Evolutionary conservation across 1,140 invertebrate species (phyloP).

Genomic region (Cotesia vestalis): DNA sequence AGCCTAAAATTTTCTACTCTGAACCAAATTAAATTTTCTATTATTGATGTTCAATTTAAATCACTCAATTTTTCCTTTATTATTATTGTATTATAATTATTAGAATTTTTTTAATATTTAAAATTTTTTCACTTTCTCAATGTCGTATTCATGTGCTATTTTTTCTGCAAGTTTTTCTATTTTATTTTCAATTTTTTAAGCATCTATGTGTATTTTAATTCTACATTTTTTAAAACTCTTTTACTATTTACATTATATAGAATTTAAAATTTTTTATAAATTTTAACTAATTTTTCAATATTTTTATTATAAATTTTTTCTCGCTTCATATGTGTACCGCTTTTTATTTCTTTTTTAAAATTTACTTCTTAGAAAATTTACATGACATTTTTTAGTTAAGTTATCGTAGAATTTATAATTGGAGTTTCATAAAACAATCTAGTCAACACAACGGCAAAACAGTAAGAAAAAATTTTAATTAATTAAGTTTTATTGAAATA

Average conservation of each 20-base stretch:
- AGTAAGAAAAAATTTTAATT: too few relatives aligned
- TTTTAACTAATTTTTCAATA: conserved; percentile 29
- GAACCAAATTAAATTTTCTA: too few relatives aligned
- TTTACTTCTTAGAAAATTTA: not conserved
- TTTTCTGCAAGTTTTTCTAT: conserved; percentile 16
- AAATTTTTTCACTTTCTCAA: conserved; percentile 37
- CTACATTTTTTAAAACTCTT: conserved; percentile 48
- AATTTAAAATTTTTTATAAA: conserved; percentile 40
- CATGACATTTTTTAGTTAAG: too few relatives aligned
- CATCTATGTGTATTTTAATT: conserved; percentile 45
- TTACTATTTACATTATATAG: conserved; percentile 46
- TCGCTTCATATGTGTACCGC: conserved; percentile 42
- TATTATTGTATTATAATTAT: too few relatives aligned
- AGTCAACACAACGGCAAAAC: too few relatives aligned
- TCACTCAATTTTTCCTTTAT: too few relatives aligned
- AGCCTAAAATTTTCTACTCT: too few relatives aligned
- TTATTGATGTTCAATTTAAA: too few relatives aligned
- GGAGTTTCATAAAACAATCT: too few relatives aligned
- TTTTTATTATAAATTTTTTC: not conserved
- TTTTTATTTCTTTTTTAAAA: conserved; percentile 33
- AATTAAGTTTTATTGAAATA: too few relatives aligned
- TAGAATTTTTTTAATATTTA: conserved; percentile 15
- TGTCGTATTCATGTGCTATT: conserved; percentile 42
- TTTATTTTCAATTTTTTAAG: not conserved
- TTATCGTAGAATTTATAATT: too few relatives aligned